These are phyloP conservation scores for Vespertilio murinus DNA, from an alignment of 2,797 vertebrate genomes.

Conservation along the genomic window DNA sequence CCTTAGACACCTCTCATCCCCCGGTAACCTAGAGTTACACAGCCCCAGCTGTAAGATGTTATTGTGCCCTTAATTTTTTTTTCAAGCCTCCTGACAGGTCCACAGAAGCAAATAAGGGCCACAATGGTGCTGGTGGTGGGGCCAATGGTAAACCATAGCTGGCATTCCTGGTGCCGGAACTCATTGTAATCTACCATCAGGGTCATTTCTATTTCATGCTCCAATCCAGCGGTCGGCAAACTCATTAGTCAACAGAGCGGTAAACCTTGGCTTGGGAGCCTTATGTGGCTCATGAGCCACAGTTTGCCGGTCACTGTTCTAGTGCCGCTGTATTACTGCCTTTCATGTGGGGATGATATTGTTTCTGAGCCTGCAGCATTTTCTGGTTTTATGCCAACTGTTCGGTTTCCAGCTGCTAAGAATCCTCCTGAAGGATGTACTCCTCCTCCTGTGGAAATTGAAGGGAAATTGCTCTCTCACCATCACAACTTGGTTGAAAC, in stretches of 20 bases:
- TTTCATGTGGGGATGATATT: background rate
- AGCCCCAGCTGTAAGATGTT: background rate
- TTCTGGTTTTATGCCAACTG: background rate
- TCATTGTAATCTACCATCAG: background rate
- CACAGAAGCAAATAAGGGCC: background rate
- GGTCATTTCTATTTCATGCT: background rate
- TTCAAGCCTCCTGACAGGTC: background rate
- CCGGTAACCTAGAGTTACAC: background rate
- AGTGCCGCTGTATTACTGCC: background rate
- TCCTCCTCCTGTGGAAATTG: background rate
- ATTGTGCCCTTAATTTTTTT: background rate
- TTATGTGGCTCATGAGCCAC: too few relatives aligned
- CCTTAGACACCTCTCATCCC: background rate
- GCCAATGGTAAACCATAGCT: background rate
- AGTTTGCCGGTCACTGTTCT: too few relatives aligned
- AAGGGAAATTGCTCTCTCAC: background rate
- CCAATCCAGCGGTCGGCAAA: too few relatives aligned
- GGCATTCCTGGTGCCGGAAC: background rate
- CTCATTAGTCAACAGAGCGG: too few relatives aligned
- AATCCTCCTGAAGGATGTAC: background rate
- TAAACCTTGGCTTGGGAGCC: too few relatives aligned
- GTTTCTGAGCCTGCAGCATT: background rate
- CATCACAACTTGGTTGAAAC: background rate
- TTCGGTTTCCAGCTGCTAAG: background rate
- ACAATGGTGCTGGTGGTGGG: background rate